Conservation (phyloP, 2,113 vertebrate species). For the Rhinopomastus cyanomelas region DNA sequence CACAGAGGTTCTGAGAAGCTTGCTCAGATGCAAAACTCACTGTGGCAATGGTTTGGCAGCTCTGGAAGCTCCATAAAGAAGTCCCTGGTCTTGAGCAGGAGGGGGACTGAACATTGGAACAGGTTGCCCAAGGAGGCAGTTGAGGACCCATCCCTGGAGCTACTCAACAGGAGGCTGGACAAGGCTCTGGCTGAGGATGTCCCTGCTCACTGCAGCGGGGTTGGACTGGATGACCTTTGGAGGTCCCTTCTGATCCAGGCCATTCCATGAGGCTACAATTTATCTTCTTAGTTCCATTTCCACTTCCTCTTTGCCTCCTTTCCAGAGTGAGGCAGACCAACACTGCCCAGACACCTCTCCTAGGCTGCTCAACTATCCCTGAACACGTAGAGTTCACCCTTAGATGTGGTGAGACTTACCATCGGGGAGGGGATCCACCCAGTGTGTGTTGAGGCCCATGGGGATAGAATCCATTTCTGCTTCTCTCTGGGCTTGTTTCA, state of each 20-base stretch:
- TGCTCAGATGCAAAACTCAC: not conserved
- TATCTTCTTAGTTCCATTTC: not conserved
- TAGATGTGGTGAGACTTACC: constrained; percentile 71
- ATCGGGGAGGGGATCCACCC: constrained; percentile 97
- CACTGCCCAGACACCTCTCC: not conserved
- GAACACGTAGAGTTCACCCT: not conserved
- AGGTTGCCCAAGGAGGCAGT: not conserved
- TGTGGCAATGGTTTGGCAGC: not conserved
- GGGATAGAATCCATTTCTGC: constrained; percentile 99
- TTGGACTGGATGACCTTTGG: too few species aligned
- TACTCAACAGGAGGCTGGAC: too few species aligned
- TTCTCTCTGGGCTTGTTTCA: constrained; percentile 95
- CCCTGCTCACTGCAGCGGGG: too few species aligned
- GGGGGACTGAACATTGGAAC: not conserved
- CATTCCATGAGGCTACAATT: not conserved
- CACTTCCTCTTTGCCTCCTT: not conserved
- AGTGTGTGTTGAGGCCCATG: constrained; percentile 98
- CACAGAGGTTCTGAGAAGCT: not conserved
- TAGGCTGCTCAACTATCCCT: not conserved
- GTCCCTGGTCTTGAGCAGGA: not conserved
- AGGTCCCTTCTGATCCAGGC: too few species aligned
- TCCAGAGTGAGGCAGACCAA: not conserved
- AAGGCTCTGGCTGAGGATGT: too few species aligned
- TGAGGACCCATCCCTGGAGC: too few species aligned
- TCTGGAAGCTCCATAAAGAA: not conserved